Conservation (phyloP, 2,888 invertebrate genomes). For the Ptychoptera albimana region DNA sequence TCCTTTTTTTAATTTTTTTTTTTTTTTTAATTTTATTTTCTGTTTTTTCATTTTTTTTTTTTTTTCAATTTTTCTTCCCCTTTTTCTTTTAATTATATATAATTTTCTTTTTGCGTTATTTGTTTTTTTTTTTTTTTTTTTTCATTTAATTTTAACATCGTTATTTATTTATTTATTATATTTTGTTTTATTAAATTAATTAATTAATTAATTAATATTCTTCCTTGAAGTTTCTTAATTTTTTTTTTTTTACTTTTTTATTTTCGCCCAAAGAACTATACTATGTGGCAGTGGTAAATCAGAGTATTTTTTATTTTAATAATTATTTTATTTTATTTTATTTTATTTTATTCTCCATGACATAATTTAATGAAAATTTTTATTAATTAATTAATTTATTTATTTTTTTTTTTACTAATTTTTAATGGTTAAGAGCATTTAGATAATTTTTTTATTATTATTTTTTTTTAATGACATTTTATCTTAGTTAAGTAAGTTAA, state of each 20-base stretch:
- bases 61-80: neutral
- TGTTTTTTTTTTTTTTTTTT: constrained; percentile 1
- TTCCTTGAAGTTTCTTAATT: neutral
- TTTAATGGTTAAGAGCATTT: constrained; percentile 10
- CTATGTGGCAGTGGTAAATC: no score
- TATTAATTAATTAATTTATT: no score
- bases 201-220: no score
- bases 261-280: neutral
- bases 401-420: constrained; percentile 4
- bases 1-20: constrained; percentile 4
- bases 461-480: neutral
- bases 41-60: neutral
- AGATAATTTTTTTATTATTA: no score
- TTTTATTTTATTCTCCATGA: neutral
- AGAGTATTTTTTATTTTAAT: no score
- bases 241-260: neutral
- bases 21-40: constrained; percentile 5
- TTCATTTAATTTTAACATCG: neutral
- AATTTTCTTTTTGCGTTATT: neutral
- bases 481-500: neutral
- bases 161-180: no score
- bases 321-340: no score
- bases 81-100: no score
- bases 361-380: no score
- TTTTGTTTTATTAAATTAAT: no score